Conservation (phyloP, 92 coral and sea anemone genomes). For the Galaxea fascicularis region DNA sequence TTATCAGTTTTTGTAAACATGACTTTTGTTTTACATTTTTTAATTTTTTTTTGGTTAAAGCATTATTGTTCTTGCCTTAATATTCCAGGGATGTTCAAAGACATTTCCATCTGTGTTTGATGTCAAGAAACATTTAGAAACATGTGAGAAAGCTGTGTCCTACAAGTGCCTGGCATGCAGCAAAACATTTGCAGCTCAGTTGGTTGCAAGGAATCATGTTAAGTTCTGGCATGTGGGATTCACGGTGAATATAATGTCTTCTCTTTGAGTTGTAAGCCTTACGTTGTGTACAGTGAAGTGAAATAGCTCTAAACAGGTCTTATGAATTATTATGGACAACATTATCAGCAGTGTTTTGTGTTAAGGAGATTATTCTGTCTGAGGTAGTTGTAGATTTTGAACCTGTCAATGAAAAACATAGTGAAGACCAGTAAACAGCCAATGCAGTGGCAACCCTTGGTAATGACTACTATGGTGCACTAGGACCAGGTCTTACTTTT, state of each 20-base stretch:
- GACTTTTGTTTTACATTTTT: too few species aligned
- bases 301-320: too few species aligned
- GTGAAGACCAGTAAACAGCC: too few species aligned
- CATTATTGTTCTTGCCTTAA: background rate
- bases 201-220: constrained; percentile 54
- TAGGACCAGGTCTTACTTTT: too few species aligned
- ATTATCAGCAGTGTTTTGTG: too few species aligned
- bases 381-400: background rate
- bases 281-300: too few species aligned
- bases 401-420: background rate
- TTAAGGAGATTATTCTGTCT: too few species aligned
- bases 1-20: background rate
- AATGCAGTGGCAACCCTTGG: too few species aligned
- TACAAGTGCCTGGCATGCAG: constrained; percentile 61
- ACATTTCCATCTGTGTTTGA: constrained; percentile 18
- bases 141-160: constrained; percentile 54
- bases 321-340: too few species aligned
- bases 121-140: constrained; percentile 43
- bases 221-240: constrained; percentile 14
- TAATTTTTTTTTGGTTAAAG: too few species aligned
- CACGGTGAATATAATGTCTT: background rate
- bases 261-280: background rate
- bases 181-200: constrained; percentile 14
- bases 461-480: too few species aligned
- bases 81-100: constrained; percentile 54